phyloP scores from a whole-genome alignment of 2,113 vertebrate genomes.

The Philantomba maxwellii region DNA sequence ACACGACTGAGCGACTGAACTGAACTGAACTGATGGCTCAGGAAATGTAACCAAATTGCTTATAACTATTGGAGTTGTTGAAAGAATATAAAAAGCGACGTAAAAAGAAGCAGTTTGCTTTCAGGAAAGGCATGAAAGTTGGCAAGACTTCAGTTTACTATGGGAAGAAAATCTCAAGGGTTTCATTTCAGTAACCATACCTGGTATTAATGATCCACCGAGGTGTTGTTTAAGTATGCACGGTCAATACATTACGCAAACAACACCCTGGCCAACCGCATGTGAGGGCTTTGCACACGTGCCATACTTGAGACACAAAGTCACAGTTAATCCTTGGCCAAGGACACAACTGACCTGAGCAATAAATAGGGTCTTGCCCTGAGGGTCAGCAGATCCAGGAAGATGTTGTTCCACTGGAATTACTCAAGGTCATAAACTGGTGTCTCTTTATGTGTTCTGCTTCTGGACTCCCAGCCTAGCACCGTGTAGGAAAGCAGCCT shows the following conservation, averaged over 20 bases:
- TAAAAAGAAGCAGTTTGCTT: neutral
- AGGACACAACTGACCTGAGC: neutral
- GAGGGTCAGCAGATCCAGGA: neutral
- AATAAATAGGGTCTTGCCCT: slow-evolving; percentile 4
- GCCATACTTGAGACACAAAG: neutral
- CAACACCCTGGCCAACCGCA: neutral
- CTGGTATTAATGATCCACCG: slow-evolving; percentile 29
- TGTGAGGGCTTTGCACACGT: neutral
- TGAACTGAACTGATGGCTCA: no score
- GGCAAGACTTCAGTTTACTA: slow-evolving; percentile 28
- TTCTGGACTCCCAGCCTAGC: neutral
- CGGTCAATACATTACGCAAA: slow-evolving; percentile 43
- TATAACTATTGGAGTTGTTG: neutral
- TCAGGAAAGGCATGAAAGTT: slow-evolving; percentile 12
- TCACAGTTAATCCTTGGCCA: slow-evolving; percentile 49
- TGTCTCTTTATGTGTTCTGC: neutral
- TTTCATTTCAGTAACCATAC: slow-evolving; percentile 46
- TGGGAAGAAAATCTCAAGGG: neutral
- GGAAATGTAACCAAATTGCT: neutral
- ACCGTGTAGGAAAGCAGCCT: rapidly evolving
- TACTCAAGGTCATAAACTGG: neutral
- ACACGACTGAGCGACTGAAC: no score
- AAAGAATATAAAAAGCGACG: neutral
- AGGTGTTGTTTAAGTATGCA: slow-evolving; percentile 47
- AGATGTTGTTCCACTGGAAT: neutral